Evolutionary conservation across 2,888 invertebrate species (phyloP).

Genomic region (Drosophila neonasuta): DNA sequence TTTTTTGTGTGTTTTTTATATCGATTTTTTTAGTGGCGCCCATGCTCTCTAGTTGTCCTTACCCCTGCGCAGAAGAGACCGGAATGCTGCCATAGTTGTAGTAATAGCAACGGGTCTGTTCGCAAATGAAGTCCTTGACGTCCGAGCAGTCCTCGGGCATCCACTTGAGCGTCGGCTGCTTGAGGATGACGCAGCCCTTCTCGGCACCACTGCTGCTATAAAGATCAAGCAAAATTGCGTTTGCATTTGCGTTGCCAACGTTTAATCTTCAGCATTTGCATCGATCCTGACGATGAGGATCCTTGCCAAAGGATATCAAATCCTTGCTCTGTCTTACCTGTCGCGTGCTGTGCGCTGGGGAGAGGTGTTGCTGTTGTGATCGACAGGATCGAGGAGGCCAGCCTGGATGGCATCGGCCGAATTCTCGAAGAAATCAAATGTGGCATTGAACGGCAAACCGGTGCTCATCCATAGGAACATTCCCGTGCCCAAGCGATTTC

Average conservation of each 20-base stretch:
- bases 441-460: slow-evolving; percentile 92
- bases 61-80: slow-evolving; percentile 95
- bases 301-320: neutral
- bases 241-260: neutral
- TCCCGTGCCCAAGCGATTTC: slow-evolving; percentile 92
- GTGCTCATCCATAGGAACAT: slow-evolving; percentile 96
- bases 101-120: slow-evolving; percentile 94
- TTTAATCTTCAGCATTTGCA: neutral
- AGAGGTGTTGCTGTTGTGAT: slow-evolving; percentile 88
- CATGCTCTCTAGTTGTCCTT: slow-evolving; percentile 83
- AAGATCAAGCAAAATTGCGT: slow-evolving; percentile 39
- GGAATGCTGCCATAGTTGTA: slow-evolving; percentile 95
- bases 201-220: slow-evolving; percentile 85
- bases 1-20: slow-evolving; percentile 33
- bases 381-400: slow-evolving; percentile 84
- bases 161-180: slow-evolving; percentile 91
- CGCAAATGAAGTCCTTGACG: slow-evolving; percentile 94
- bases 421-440: slow-evolving; percentile 91
- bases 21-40: slow-evolving; percentile 54
- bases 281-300: neutral
- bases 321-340: slow-evolving; percentile 74
- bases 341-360: slow-evolving; percentile 90
- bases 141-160: slow-evolving; percentile 91
- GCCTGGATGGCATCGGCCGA: slow-evolving; percentile 83
- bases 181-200: slow-evolving; percentile 90